Percentiles rank a stretch among this genome's conserved stretches.
These are phyloP conservation scores for Tuta absoluta DNA, from an alignment of 2,888 invertebrate species.

Conservation along the genomic window DNA sequence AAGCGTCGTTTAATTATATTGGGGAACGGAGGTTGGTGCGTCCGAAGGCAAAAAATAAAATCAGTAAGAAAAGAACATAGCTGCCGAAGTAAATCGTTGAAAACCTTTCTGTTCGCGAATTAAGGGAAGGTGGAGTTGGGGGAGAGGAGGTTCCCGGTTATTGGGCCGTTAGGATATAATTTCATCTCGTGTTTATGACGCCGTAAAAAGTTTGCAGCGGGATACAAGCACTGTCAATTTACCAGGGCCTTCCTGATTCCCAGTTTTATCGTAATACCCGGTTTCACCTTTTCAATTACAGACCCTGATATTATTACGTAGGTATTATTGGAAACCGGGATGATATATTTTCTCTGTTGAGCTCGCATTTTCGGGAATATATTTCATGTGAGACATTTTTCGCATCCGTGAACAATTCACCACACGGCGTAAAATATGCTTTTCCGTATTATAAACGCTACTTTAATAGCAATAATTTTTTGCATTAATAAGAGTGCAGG, in stretches of 20 bases:
- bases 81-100: background rate
- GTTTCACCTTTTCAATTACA: constrained; percentile 45
- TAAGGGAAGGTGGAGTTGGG: constrained; percentile 57
- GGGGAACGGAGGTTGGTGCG: too few relatives aligned
- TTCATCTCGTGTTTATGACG: constrained; percentile 78
- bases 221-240: constrained; percentile 72
- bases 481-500: too few relatives aligned
- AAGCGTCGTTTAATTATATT: too few relatives aligned
- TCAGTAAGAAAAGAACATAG: background rate
- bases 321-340: constrained; percentile 3
- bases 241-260: constrained; percentile 41
- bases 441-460: background rate
- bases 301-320: constrained; percentile 19
- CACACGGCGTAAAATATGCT: background rate
- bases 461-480: background rate
- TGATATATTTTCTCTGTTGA: constrained; percentile 10
- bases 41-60: background rate
- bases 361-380: constrained; percentile 15
- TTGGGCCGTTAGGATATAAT: constrained; percentile 77
- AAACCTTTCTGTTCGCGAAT: constrained; percentile 62
- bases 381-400: constrained; percentile 5
- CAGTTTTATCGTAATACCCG: constrained; percentile 26
- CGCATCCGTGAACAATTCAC: constrained; percentile 3
- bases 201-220: constrained; percentile 74
- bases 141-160: constrained; percentile 73